Conservation (phyloP, 2,113 vertebrate species). For the Phalacrocorax carbo region DNA sequence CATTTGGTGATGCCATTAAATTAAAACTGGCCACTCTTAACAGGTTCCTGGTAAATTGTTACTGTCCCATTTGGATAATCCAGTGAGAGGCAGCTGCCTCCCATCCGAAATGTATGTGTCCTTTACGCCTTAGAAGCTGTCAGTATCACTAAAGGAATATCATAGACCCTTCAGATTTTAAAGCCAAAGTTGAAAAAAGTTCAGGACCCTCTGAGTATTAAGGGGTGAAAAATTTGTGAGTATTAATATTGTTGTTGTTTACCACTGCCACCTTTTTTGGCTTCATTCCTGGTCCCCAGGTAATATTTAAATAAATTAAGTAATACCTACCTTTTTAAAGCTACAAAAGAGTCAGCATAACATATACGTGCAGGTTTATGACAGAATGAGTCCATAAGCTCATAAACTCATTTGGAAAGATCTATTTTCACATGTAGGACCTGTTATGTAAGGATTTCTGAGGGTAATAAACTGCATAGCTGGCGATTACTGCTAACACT, state of each 20-base stretch:
- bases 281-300: not conserved
- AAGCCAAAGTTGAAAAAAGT: not conserved
- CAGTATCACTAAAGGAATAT: not conserved
- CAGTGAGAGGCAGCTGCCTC: not conserved
- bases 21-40: not conserved
- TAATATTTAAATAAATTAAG: not conserved
- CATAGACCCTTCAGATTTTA: not conserved
- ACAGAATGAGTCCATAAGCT: not conserved
- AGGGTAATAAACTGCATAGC: not conserved
- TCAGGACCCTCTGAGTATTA: not conserved
- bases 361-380: not conserved
- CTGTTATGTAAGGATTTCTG: not conserved
- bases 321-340: not conserved
- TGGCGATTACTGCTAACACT: not conserved
- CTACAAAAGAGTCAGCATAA: not conserved
- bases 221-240: not conserved
- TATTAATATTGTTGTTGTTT: not conserved
- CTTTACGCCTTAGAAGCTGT: not conserved
- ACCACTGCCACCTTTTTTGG: not conserved
- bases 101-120: not conserved
- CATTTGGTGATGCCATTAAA: not conserved
- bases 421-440: not conserved
- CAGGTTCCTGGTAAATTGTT: not conserved
- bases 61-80: not conserved
- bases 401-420: conserved; percentile 14